Conservation (phyloP, 2,888 invertebrate genomes). For the Rotaria macrura region DNA sequence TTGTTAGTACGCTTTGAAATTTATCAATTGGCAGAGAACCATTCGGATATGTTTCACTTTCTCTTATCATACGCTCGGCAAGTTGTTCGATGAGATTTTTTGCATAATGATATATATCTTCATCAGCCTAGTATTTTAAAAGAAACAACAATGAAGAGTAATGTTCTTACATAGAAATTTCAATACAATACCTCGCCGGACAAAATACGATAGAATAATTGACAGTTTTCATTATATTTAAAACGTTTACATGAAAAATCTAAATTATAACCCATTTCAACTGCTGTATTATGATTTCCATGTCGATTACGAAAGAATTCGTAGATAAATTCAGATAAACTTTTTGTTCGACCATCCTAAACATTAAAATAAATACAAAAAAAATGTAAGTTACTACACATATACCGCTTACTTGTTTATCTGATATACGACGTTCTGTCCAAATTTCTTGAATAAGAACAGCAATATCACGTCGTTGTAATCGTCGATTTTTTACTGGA, state of each 20-base stretch:
- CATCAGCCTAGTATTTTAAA: slow-evolving; percentile 24
- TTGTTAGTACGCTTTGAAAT: not conserved
- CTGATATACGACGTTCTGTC: slow-evolving; percentile 38
- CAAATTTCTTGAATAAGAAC: slow-evolving; percentile 48
- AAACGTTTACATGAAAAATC: slow-evolving; percentile 36
- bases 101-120: slow-evolving; percentile 28
- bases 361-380: not conserved
- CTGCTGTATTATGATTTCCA: slow-evolving; percentile 17
- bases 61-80: slow-evolving; percentile 21
- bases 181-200: slow-evolving; percentile 39
- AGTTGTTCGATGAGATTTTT: slow-evolving; percentile 26
- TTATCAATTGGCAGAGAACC: not conserved
- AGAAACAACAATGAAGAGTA: not conserved
- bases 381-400: not conserved
- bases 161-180: not conserved
- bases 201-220: slow-evolving; percentile 44
- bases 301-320: slow-evolving; percentile 25
- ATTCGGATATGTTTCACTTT: slow-evolving; percentile 22
- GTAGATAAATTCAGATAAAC: slow-evolving; percentile 12
- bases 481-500: slow-evolving; percentile 43
- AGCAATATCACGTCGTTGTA: slow-evolving; percentile 44
- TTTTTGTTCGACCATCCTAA: slow-evolving; percentile 7
- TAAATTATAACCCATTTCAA: slow-evolving; percentile 27
- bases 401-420: not conserved
- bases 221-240: slow-evolving; percentile 42